Evolutionary conservation across 2,797 vertebrate species (phyloP).

Genomic region (Artibeus jamaicensis): DNA sequence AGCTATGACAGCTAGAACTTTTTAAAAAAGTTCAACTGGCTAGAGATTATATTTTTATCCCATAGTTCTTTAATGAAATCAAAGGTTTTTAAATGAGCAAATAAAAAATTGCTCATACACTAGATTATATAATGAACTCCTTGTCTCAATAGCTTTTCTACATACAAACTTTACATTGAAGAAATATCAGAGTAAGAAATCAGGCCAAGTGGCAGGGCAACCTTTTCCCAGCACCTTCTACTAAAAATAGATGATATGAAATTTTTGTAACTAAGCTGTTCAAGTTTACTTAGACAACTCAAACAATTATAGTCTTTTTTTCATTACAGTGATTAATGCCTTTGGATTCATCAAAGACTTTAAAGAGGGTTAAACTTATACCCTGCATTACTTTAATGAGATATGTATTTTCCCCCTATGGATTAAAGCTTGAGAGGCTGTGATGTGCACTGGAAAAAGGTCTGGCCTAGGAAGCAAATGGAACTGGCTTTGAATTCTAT

Average conservation of each 20-base stretch:
- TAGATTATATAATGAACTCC: background rate
- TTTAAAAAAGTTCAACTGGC: background rate
- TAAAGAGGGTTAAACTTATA: background rate
- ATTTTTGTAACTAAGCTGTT: background rate
- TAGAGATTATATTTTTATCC: slow-evolving; percentile 3
- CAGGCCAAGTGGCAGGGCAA: background rate
- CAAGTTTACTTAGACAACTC: background rate
- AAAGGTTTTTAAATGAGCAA: slow-evolving; percentile 28
- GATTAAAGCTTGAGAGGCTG: background rate
- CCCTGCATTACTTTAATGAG: background rate
- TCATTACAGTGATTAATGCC: background rate
- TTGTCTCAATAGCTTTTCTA: background rate
- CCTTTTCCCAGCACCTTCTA: background rate
- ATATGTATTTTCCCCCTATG: background rate
- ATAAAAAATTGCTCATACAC: background rate
- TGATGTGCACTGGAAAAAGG: background rate
- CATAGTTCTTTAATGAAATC: background rate
- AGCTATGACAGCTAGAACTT: background rate
- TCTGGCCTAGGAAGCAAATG: background rate
- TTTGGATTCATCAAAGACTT: slow-evolving; percentile 24
- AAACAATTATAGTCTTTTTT: background rate
- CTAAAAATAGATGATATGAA: background rate
- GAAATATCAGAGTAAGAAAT: background rate
- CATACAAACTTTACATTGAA: background rate
- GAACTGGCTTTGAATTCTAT: slow-evolving; percentile 18